phyloP scores from a whole-genome alignment of 2,888 invertebrate species.

The Sclerodermus sp. region DNA sequence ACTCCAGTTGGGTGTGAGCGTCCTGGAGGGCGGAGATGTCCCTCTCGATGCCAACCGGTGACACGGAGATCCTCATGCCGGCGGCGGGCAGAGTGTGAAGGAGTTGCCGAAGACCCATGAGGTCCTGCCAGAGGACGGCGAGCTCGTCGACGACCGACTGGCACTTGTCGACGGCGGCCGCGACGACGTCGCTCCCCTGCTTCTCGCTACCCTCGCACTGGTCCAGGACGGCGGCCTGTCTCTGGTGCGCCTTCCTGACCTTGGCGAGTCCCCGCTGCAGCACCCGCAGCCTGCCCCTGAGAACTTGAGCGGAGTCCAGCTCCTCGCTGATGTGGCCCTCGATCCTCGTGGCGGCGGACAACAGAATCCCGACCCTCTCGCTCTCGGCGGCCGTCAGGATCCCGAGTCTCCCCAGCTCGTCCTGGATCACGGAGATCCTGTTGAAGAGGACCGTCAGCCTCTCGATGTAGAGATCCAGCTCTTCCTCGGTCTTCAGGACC shows the following conservation, averaged over 20 bases:
- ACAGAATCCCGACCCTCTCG: conserved; percentile 73
- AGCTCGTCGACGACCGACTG: conserved; percentile 72
- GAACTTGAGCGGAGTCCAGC: conserved; percentile 71
- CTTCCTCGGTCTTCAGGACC: conserved; percentile 81
- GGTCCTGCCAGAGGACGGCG: conserved; percentile 74
- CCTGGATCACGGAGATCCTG: conserved; percentile 76
- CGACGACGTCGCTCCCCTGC: conserved; percentile 75
- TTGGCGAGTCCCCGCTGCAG: conserved; percentile 73
- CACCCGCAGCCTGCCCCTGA: conserved; percentile 75
- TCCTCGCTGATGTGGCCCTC: conserved; percentile 77
- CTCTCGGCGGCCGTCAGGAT: conserved; percentile 74
- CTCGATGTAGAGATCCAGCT: conserved; percentile 79
- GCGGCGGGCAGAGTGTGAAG: conserved; percentile 77
- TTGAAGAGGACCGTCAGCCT: conserved; percentile 75
- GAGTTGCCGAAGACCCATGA: conserved; percentile 73
- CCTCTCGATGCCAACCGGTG: conserved; percentile 74
- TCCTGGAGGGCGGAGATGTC: conserved; percentile 77
- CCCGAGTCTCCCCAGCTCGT: conserved; percentile 76
- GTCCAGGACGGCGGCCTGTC: conserved; percentile 63
- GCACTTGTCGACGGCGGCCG: conserved; percentile 75
- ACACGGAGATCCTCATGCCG: conserved; percentile 74
- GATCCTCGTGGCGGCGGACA: conserved; percentile 71
- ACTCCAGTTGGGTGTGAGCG: conserved; percentile 72
- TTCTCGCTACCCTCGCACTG: conserved; percentile 72
- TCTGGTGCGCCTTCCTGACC: conserved; percentile 70